Conservation (phyloP, 2,113 vertebrate species). For the Melanerpes formicivorus region DNA sequence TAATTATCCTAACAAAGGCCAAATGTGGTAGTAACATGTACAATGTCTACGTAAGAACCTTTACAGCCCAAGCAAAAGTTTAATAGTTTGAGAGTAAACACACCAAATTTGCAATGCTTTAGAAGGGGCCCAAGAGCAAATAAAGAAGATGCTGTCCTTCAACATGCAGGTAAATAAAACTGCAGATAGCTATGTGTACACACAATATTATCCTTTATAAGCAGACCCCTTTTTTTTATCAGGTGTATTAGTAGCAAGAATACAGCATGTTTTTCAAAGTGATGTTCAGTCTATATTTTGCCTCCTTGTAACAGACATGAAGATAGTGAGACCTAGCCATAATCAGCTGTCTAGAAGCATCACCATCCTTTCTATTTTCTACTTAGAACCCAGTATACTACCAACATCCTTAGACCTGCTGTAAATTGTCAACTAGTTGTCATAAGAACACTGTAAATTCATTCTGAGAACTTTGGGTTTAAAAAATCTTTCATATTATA, state of each 20-base stretch:
- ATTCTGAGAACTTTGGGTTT: not conserved
- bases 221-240: slow-evolving; percentile 2
- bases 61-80: slow-evolving; percentile 25
- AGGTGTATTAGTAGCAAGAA: not conserved
- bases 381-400: not conserved
- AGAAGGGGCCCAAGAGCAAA: not conserved
- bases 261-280: not conserved
- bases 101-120: slow-evolving; percentile 20
- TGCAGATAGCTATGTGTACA: not conserved
- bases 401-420: not conserved
- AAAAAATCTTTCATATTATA: not conserved
- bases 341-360: not conserved
- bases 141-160: slow-evolving; percentile 7
- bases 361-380: not conserved
- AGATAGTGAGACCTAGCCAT: not conserved
- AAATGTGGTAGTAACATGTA: not conserved
- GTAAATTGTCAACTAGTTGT: not conserved
- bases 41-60: not conserved
- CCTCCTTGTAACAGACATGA: not conserved
- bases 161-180: slow-evolving; percentile 27
- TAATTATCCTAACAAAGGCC: not conserved
- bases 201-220: not conserved
- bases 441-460: not conserved
- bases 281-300: not conserved
- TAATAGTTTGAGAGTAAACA: slow-evolving; percentile 2